Base-by-base conservation (phyloP, 2,888 invertebrate species). In the Sinohyriopsis cumingii region DNA sequence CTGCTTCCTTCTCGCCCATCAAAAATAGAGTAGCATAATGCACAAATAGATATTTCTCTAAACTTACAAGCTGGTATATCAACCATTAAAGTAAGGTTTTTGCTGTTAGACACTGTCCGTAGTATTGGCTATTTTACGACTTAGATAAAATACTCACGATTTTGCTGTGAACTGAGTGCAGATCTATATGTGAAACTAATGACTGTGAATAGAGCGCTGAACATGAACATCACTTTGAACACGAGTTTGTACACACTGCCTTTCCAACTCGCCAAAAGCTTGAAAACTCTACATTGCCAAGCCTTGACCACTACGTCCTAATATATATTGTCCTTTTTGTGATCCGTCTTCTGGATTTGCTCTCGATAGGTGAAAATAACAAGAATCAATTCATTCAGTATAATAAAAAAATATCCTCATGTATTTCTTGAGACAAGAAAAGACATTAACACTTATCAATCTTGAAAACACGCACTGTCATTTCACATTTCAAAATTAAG, bases 211-310 rank as follows among this genome's bases (percentile, higher is more conserved):
- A 94, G 89, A 55, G 93, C 91, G 74, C 95, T 92, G 89, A 96
- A 97, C 67, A 95, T 92, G 45, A 95, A 87, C 67, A 97, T 92
- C 90, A 97, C 97, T 80, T 95, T 92, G 96, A 96, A 97, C 75
- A 97, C 94, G 81, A 97, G 91, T 91, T 97, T 97, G 93, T 97
- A 97, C 85, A 97, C 95, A 89, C 97, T 97, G 60, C 97, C 97
- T 80, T 94, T 93, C 97, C 97, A 97, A 92, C 96, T 96, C 92
- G 76, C 93, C 20, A 87, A 76, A 19, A 86, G 74, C 61, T 82
- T 84, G 24, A 83, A 78, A 73, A 87, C 85, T 3, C 84, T 84
- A 24, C 83, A 84, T 20, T 85, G 78, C 5, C 82, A 80, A 12
- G 85, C 78, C 12, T 80, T 85, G 9, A 85, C 85, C 33, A 87